Evolutionary conservation across 2,113 vertebrate species (phyloP).

Genomic region (Mobula hypostoma): DNA sequence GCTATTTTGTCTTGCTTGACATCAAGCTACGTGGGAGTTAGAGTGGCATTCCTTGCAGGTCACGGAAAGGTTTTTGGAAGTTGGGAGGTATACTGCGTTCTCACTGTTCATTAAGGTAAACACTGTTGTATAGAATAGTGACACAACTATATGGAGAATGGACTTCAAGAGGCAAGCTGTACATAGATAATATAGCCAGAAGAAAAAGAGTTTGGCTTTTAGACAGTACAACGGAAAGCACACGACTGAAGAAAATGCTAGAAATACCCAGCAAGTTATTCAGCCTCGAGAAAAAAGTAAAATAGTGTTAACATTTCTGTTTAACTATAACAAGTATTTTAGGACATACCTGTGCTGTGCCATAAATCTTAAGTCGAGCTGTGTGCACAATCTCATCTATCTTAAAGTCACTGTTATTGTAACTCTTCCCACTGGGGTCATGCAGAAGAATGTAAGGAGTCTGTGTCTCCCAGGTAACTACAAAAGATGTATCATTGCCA

Average conservation of each 20-base stretch:
- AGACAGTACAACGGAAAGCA: background rate
- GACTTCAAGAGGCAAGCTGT: background rate
- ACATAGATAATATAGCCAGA: background rate
- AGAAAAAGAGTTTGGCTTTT: background rate
- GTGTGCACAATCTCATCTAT: constrained; percentile 39
- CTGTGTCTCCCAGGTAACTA: constrained; percentile 44
- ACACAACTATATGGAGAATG: background rate
- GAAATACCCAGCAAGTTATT: too few species aligned
- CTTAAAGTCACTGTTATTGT: constrained; percentile 44
- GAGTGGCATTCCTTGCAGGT: too few species aligned
- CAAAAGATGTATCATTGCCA: constrained; percentile 55
- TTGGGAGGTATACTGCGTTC: too few species aligned
- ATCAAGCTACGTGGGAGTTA: too few species aligned
- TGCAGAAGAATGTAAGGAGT: constrained; percentile 45
- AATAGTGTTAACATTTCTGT: too few species aligned
- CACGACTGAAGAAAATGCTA: background rate
- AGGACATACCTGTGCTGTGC: constrained; percentile 50
- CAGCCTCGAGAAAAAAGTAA: too few species aligned
- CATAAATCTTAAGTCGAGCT: constrained; percentile 49
- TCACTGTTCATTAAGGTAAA: background rate
- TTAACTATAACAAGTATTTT: background rate
- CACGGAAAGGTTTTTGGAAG: too few species aligned
- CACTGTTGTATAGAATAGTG: background rate
- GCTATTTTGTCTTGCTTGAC: too few species aligned
- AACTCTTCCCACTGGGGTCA: constrained; percentile 50